phyloP scores from a whole-genome alignment of 2,113 vertebrate genomes.

The Cyphomyrus discorhynchus region DNA sequence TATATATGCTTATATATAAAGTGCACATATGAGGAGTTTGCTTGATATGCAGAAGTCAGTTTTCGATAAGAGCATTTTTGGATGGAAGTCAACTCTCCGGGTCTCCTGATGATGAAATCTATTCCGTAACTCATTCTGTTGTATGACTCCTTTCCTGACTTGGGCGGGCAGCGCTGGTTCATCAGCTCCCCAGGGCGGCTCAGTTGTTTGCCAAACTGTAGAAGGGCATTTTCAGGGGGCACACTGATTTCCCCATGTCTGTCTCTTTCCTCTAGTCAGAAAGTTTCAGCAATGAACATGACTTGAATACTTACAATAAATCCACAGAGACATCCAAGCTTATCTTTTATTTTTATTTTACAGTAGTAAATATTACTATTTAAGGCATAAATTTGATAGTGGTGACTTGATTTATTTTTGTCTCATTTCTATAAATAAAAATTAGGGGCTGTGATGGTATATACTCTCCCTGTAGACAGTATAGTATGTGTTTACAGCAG shows the following conservation, averaged over 20 bases:
- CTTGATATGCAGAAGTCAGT: not conserved
- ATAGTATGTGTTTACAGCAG: not conserved
- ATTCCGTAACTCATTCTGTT: not conserved
- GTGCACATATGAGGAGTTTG: not conserved
- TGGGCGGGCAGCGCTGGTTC: not conserved
- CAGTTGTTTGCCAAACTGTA: not conserved
- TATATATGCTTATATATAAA: not conserved
- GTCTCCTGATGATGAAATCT: not conserved
- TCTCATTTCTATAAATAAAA: not conserved
- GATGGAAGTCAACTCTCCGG: not conserved
- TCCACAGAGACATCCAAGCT: not conserved
- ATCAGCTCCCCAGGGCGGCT: not conserved
- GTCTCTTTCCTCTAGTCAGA: not conserved
- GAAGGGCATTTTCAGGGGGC: not conserved
- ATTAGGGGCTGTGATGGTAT: not conserved
- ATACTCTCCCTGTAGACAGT: not conserved
- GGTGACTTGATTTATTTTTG: not conserved
- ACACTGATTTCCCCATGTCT: not conserved
- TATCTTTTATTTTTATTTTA: not conserved
- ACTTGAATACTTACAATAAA: not conserved
- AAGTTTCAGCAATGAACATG: not conserved
- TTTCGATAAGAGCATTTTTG: not conserved
- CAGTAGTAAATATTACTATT: not conserved
- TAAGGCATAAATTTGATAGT: not conserved
- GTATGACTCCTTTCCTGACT: not conserved